phyloP scores from a whole-genome alignment of 2,797 vertebrate genomes.

The Pelobates cultripes region DNA sequence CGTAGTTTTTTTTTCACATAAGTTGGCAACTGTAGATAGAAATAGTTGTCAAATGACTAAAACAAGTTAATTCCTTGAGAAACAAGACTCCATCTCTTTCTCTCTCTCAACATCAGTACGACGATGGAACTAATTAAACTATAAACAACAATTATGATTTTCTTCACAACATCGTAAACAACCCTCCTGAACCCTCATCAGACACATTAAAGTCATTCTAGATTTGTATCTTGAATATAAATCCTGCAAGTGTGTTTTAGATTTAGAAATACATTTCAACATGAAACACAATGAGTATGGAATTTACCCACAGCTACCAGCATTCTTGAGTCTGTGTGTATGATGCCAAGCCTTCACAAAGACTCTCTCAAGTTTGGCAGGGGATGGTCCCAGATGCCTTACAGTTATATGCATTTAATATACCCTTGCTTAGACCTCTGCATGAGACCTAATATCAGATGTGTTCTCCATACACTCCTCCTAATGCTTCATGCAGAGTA shows the following conservation, averaged over 20 bases:
- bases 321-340: constrained; percentile 41
- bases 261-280: neutral
- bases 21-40: too few relatives aligned
- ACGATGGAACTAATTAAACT: constrained; percentile 1
- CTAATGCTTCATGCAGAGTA: neutral
- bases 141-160: neutral
- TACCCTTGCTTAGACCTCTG: neutral
- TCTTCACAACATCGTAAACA: neutral
- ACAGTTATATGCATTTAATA: constrained; percentile 45
- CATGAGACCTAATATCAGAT: neutral
- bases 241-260: constrained; percentile 1
- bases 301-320: constrained; percentile 29
- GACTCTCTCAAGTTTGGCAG: constrained; percentile 32
- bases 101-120: too few relatives aligned
- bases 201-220: constrained; percentile 2
- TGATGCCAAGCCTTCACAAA: constrained; percentile 56
- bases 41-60: too few relatives aligned
- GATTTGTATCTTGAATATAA: neutral
- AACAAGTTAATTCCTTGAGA: too few relatives aligned
- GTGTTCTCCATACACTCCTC: neutral
- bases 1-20: too few relatives aligned
- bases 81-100: too few relatives aligned
- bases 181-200: neutral
- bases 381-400: constrained; percentile 50
- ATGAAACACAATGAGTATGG: neutral